Percentiles rank a stretch among this genome's conserved stretches.
Evolutionary conservation across 23 tunicate species (phyloP).

Genomic region (Halocynthia aurantium): DNA sequence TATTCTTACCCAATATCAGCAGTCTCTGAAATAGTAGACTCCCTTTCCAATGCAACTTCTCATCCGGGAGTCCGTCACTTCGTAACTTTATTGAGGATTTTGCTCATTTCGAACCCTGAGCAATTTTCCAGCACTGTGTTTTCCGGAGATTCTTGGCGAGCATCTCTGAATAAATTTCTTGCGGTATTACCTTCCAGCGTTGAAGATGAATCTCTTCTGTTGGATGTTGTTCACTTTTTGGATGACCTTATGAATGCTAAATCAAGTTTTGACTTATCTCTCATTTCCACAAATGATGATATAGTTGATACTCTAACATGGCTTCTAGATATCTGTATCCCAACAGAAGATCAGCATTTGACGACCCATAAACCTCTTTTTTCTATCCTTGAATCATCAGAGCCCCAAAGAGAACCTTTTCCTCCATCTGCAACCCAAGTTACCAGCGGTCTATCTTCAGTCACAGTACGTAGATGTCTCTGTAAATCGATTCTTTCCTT

Average conservation of each 20-base stretch:
- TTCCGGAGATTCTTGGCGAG: conserved; percentile 38
- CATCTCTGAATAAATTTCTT: conserved; percentile 46
- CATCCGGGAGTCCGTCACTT: conserved; percentile 57
- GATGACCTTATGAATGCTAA: conserved; percentile 31
- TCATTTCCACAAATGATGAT: no score
- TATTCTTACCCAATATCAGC: conserved; percentile 37
- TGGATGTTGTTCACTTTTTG: conserved; percentile 33
- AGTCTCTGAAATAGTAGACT: conserved; percentile 16
- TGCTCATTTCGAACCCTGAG: conserved; percentile 23
- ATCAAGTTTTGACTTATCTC: neutral
- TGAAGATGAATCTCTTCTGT: conserved; percentile 66
- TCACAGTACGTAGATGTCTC: conserved; percentile 42
- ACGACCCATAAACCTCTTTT: conserved; percentile 33
- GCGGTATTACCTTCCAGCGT: conserved; percentile 57
- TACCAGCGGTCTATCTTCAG: conserved; percentile 21
- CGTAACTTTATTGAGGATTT: conserved; percentile 38
- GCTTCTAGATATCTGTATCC: no score
- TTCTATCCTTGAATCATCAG: conserved; percentile 46
- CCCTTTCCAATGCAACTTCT: conserved; percentile 40
- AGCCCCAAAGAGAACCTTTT: conserved; percentile 29
- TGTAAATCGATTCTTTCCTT: conserved; percentile 58
- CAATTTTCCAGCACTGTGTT: conserved; percentile 21
- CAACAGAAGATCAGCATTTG: no score
- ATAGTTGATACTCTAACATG: no score
- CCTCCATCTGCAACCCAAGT: neutral